Base-by-base conservation (phyloP, 2,797 vertebrate species). In the Rhinophrynus dorsalis region DNA sequence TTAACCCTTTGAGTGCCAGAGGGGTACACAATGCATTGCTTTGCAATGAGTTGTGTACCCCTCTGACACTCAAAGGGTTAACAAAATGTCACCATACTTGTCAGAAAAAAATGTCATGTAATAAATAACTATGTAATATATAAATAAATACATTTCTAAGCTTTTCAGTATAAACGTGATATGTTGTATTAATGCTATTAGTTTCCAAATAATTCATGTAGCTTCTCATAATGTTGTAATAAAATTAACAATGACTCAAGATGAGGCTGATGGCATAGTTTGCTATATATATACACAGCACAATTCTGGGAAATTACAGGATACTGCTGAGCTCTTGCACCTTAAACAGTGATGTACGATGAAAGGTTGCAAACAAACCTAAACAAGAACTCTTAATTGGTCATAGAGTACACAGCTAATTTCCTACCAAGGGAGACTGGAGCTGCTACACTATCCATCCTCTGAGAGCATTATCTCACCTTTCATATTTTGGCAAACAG, bases 381-480 rank as follows among this genome's bases (percentile, higher is more conserved):
- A 29, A 60, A 44, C 44, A 29, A 13, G 27, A 60, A 35, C 57
- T 60, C 60, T 70, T 70, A 70, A 70, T 69, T 61, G 57, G 51
- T 51, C 50, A 40, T 62, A 55, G 51, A 47, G 58, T 55, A 63
- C 58, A 61, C 15, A 51, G 48, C 35, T 70, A 45, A 70, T 70
- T 62, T 70, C 58, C 59, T 63, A 70, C 52, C 68, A 60, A 44
- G 68, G 52, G 59, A 70, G 68, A 48, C 21, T 38, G 59, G 23
- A 71, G 59, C 42, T n/a, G n/a, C n/a, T 56, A 33, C 30, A 55
- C 68, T 56, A 57, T 48, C 51, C 50, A 55, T 63, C 68, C 68
- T 56, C 40, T 56, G 59, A 71, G 68, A 63, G 59, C 59, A 71
- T 71, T 71, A 63, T 71, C 59, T 63, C 59, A 63, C 68, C 68